Percentiles rank a stretch among this genome's conserved stretches.
phyloP scores from a whole-genome alignment of 1,140 invertebrate species.

The Cotesia chilonis region DNA sequence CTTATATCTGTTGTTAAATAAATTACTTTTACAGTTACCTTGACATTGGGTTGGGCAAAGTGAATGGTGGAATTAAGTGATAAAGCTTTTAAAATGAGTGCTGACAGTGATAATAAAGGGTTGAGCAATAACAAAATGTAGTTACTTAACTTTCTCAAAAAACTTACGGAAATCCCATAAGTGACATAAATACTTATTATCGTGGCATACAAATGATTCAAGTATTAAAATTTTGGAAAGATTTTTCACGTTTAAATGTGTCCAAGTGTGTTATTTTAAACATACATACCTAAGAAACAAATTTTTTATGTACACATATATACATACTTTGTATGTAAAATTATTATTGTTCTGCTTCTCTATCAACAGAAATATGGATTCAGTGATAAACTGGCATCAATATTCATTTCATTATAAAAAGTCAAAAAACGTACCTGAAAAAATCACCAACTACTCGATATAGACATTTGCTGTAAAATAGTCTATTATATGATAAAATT shows the following conservation, averaged over 20 bases:
- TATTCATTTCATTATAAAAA: slow-evolving; percentile 7
- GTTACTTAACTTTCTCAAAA: background rate
- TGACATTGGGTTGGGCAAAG: background rate
- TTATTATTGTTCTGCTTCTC: slow-evolving; percentile 3
- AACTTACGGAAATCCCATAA: background rate
- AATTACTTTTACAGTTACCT: slow-evolving; percentile 1
- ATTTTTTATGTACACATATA: background rate
- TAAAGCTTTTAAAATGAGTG: background rate
- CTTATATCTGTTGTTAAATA: background rate
- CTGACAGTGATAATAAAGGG: background rate
- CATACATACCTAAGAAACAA: background rate
- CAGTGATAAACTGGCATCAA: background rate
- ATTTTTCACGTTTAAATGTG: background rate
- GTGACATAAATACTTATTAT: too few species aligned
- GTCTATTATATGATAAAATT: too few species aligned
- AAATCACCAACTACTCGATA: background rate
- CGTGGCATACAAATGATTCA: too few species aligned
- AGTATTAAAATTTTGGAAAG: too few species aligned
- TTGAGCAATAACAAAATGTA: background rate
- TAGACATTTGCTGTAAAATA: too few species aligned
- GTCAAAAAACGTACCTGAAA: background rate
- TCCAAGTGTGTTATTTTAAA: background rate
- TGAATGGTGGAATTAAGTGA: background rate
- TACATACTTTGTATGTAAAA: background rate
- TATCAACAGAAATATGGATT: background rate